These are phyloP conservation scores for Heliconius charithonia DNA, from an alignment of 2,888 invertebrate species.

Conservation along the genomic window DNA sequence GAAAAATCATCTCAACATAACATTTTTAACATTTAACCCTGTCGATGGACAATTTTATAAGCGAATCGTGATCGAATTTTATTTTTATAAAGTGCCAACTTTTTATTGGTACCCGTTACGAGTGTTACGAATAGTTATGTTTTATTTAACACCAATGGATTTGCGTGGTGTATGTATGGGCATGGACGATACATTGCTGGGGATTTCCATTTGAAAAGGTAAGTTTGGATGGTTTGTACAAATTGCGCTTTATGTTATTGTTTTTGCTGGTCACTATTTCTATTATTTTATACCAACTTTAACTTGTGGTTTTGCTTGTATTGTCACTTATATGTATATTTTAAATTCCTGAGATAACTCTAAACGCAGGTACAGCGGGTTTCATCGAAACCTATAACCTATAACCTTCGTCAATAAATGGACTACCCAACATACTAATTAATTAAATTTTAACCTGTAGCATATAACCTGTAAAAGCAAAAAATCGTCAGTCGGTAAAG, in stretches of 20 bases:
- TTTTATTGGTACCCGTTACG: constrained; percentile 70
- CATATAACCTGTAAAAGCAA: neutral
- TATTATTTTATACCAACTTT: constrained; percentile 4
- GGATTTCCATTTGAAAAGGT: constrained; percentile 40
- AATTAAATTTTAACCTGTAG: neutral
- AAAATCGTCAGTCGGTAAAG: neutral
- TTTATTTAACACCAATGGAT: constrained; percentile 77
- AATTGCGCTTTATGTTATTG: constrained; percentile 32
- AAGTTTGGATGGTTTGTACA: constrained; percentile 34
- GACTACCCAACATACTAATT: neutral
- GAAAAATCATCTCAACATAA: constrained; percentile 15
- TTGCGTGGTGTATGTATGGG: constrained; percentile 71
- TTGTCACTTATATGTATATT: neutral
- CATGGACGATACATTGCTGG: constrained; percentile 51
- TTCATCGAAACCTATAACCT: neutral
- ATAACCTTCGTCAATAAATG: neutral
- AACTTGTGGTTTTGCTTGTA: neutral
- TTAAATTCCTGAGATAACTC: no score
- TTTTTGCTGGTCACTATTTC: constrained; percentile 21
- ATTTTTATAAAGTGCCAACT: constrained; percentile 71
- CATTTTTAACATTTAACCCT: constrained; percentile 59
- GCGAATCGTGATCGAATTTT: constrained; percentile 70
- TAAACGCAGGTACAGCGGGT: no score
- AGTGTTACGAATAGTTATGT: constrained; percentile 65
- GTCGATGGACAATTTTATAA: constrained; percentile 63